Percentiles rank a stretch among this genome's conserved stretches.
phyloP scores from a whole-genome alignment of 2,113 vertebrate genomes.

The Xyrauchen texanus region DNA sequence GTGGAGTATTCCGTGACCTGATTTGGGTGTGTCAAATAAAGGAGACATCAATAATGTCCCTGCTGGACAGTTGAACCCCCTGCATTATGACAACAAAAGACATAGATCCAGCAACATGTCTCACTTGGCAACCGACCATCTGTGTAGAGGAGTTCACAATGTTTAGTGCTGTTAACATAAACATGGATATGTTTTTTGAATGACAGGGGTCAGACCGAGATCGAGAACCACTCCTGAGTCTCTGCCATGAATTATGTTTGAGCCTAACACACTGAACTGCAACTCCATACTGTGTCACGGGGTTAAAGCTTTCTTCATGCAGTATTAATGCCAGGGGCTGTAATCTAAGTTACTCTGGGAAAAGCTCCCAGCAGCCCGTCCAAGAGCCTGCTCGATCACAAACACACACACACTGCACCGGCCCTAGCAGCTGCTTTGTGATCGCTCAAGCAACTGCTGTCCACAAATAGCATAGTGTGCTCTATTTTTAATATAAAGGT shows the following conservation, averaged over 20 bases:
- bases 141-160: background rate
- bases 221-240: background rate
- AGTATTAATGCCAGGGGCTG: slow-evolving; percentile 1
- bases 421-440: background rate
- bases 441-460: background rate
- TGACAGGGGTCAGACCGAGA: background rate
- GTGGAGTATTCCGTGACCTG: too few relatives aligned
- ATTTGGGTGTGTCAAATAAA: too few relatives aligned
- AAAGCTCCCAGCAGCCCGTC: background rate
- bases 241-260: background rate
- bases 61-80: too few relatives aligned
- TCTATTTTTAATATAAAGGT: slow-evolving; percentile 30
- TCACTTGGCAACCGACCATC: background rate
- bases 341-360: slow-evolving; percentile 11
- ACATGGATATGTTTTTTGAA: background rate
- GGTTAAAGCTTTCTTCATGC: slow-evolving; percentile 23
- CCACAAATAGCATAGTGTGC: slow-evolving; percentile 15
- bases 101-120: too few relatives aligned
- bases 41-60: too few relatives aligned
- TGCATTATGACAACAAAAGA: too few relatives aligned
- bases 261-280: background rate
- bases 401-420: background rate
- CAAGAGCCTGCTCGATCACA: background rate
- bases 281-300: slow-evolving; percentile 1
- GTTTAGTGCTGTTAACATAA: background rate